Conservation (phyloP, 1,140 invertebrate species). For the Aleiodes sp. region DNA sequence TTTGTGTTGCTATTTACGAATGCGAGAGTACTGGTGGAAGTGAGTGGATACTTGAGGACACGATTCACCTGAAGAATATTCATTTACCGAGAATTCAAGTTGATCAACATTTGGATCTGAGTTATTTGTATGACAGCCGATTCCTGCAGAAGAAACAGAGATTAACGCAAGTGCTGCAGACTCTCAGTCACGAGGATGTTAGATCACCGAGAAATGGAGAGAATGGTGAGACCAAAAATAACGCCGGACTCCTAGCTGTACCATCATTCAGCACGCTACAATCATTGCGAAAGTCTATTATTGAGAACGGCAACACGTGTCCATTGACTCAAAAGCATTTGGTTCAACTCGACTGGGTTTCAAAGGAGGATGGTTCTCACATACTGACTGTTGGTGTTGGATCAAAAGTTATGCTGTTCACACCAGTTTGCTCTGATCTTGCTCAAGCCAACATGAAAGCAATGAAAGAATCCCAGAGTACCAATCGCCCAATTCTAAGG, state of each 20-base stretch:
- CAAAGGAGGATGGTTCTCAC: constrained; percentile 98
- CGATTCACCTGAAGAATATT: constrained; percentile 89
- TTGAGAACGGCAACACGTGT: constrained; percentile 90
- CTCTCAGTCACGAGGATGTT: constrained; percentile 69
- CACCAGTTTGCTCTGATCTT: constrained; percentile 87
- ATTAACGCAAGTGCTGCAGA: constrained; percentile 75
- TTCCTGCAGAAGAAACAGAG: constrained; percentile 82
- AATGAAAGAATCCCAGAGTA: constrained; percentile 83
- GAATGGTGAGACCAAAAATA: constrained; percentile 55
- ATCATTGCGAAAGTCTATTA: constrained; percentile 86
- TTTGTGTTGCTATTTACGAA: constrained; percentile 98
- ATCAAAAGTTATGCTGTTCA: constrained; percentile 88
- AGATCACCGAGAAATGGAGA: constrained; percentile 61
- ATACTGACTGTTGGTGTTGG: constrained; percentile 96
- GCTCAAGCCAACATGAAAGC: constrained; percentile 90
- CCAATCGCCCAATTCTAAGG: constrained; percentile 82
- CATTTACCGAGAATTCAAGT: constrained; percentile 83
- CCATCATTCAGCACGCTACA: constrained; percentile 93
- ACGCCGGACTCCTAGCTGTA: constrained; percentile 77
- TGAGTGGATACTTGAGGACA: constrained; percentile 99
- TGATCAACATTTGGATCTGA: constrained; percentile 83
- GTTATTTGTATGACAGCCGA: constrained; percentile 83
- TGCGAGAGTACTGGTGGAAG: constrained; percentile 97
- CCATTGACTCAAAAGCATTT: constrained; percentile 87
- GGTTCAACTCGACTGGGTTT: constrained; percentile 98